Evolutionary conservation across 2,888 invertebrate species (phyloP).

Genomic region (Aspidiotus destructor): DNA sequence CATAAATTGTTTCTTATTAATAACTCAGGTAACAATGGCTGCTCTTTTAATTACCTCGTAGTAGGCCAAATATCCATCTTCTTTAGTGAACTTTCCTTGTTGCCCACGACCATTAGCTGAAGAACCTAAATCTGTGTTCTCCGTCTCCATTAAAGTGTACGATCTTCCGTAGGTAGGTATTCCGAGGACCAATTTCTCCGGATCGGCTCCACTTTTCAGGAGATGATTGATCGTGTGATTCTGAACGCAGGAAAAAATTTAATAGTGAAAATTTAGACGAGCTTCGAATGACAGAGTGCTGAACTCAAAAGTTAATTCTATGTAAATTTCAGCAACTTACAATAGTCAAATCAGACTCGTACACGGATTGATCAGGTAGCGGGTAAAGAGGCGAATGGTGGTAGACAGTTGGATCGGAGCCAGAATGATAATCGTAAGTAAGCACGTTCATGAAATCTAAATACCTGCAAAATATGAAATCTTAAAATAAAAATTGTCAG

Average conservation of each 20-base stretch:
- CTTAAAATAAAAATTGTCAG: too few relatives aligned
- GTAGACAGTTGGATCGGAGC: slow-evolving; percentile 81
- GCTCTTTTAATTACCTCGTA: slow-evolving; percentile 58
- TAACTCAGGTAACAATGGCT: neutral
- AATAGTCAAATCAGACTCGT: slow-evolving; percentile 79
- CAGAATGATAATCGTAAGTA: slow-evolving; percentile 86
- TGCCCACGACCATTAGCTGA: slow-evolving; percentile 84
- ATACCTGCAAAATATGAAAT: slow-evolving; percentile 47
- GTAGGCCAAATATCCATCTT: slow-evolving; percentile 85
- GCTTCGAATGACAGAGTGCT: too few relatives aligned
- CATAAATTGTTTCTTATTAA: neutral
- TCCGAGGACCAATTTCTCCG: slow-evolving; percentile 70
- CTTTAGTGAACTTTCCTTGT: slow-evolving; percentile 81
- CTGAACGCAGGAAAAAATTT: slow-evolving; percentile 43
- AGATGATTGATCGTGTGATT: slow-evolving; percentile 79
- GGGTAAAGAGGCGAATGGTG: slow-evolving; percentile 82
- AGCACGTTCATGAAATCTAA: slow-evolving; percentile 86
- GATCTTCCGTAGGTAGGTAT: slow-evolving; percentile 85
- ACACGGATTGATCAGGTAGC: slow-evolving; percentile 66
- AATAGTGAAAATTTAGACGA: neutral
- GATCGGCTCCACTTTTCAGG: slow-evolving; percentile 65
- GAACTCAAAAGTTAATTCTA: neutral
- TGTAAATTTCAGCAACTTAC: slow-evolving; percentile 56
- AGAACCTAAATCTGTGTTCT: slow-evolving; percentile 71
- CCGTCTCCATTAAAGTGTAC: slow-evolving; percentile 76